A percentile compares a stretch with the other conserved stretches of the same genome.
phyloP scores from a whole-genome alignment of 2,113 vertebrate genomes.

The Gallinago media region DNA sequence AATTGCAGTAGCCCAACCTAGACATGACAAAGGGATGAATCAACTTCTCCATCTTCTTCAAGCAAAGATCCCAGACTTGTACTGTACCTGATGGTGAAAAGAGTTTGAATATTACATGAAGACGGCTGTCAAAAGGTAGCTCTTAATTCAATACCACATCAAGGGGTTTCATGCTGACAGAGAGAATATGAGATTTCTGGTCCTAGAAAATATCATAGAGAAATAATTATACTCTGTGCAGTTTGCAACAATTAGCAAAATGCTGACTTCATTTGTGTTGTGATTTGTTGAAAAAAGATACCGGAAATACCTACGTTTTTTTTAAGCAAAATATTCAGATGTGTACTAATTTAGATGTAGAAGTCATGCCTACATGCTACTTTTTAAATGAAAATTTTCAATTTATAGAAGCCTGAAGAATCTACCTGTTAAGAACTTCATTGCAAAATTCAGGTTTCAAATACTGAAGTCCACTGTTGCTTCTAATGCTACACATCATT shows the following conservation, averaged over 20 bases:
- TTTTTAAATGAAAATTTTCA: background rate
- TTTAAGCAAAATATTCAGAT: background rate
- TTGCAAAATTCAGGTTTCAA: background rate
- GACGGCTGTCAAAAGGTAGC: constrained; percentile 47
- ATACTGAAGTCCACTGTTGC: background rate
- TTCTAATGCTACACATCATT: background rate
- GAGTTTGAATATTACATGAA: constrained; percentile 68
- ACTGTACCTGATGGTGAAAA: constrained; percentile 52
- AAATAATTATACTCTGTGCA: background rate
- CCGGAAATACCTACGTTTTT: background rate
- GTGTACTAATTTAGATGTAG: background rate
- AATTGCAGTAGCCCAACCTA: constrained; percentile 21
- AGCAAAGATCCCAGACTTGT: constrained; percentile 37
- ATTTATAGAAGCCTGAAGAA: background rate
- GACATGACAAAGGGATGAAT: constrained; percentile 49
- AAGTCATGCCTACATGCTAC: background rate
- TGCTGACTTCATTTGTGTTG: background rate
- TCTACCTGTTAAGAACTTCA: background rate
- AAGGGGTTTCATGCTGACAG: constrained; percentile 54
- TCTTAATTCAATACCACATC: constrained; percentile 56
- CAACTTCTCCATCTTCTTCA: constrained; percentile 59
- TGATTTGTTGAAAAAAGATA: background rate
- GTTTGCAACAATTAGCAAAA: background rate
- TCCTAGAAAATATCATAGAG: background rate
- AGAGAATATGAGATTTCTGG: background rate